These are phyloP conservation scores for Epirrhoe tristata DNA, from an alignment of 2,888 invertebrate species.

Conservation along the genomic window DNA sequence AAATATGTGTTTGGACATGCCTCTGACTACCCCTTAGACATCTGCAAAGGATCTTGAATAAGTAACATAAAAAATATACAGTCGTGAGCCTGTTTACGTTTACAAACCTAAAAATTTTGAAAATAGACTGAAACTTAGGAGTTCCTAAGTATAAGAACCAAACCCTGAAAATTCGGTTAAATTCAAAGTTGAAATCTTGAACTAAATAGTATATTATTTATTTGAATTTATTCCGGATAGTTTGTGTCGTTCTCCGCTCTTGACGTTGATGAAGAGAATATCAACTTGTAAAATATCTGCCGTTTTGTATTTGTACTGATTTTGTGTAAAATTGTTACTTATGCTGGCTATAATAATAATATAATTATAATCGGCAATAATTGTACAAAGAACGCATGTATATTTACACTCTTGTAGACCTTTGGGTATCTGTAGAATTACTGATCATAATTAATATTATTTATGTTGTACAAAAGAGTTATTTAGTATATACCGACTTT, in stretches of 20 bases:
- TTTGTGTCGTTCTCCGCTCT: neutral
- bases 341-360: constrained; percentile 30
- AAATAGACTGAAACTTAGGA: constrained; percentile 9
- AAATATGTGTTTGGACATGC: too few species aligned
- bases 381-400: constrained; percentile 48
- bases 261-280: neutral
- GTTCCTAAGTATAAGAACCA: neutral
- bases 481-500: neutral
- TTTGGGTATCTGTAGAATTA: constrained; percentile 14
- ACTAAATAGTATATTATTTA: constrained; percentile 5
- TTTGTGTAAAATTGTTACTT: constrained; percentile 38
- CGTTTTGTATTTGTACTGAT: constrained; percentile 27
- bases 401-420: constrained; percentile 39
- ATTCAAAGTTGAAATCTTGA: neutral
- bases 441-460: neutral
- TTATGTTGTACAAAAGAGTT: neutral
- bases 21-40: too few species aligned
- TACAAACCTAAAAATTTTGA: constrained; percentile 1
- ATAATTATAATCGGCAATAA: constrained; percentile 31
- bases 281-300: constrained; percentile 21
- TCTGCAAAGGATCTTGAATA: too few species aligned
- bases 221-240: constrained; percentile 8
- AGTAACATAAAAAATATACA: too few species aligned
- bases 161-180: neutral
- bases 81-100: neutral